Evolutionary conservation across 2,113 vertebrate species (phyloP).

Genomic region (Ancistrus triradiatus): DNA sequence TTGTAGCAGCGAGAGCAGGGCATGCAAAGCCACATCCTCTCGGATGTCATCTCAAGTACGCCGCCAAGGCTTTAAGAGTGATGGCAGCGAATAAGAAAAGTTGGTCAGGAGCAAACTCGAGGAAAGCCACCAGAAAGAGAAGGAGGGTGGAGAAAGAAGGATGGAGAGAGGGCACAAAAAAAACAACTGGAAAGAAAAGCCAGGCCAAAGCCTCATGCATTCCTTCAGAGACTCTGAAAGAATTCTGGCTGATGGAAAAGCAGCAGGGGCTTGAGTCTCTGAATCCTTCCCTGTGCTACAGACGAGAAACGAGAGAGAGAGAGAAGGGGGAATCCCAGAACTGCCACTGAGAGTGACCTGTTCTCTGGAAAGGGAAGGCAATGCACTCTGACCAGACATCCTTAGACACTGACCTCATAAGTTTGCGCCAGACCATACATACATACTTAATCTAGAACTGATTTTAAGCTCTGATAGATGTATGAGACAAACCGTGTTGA

Average conservation of each 20-base stretch:
- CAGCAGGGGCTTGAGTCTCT: conserved; percentile 27
- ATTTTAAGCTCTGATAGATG: too few species aligned
- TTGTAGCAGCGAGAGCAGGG: conserved; percentile 6
- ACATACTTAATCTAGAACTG: too few species aligned
- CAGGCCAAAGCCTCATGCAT: conserved; percentile 22
- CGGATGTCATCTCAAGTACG: conserved; percentile 39
- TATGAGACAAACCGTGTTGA: too few species aligned
- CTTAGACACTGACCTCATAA: conserved; percentile 52
- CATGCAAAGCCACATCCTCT: conserved; percentile 45
- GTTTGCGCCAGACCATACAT: too few species aligned
- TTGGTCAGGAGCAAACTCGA: conserved; percentile 19
- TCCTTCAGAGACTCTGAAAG: conserved; percentile 12
- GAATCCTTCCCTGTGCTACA: conserved; percentile 38
- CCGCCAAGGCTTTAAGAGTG: conserved; percentile 30
- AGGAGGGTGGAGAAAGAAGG: conserved; percentile 8
- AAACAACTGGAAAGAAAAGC: conserved; percentile 34
- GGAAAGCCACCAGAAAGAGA: conserved; percentile 34
- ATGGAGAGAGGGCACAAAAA: neutral
- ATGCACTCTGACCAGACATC: conserved; percentile 25
- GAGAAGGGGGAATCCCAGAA: conserved; percentile 37
- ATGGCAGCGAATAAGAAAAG: conserved; percentile 37
- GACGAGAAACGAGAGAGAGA: neutral
- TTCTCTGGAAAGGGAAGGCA: conserved; percentile 38
- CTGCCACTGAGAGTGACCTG: conserved; percentile 39
- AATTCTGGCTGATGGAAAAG: conserved; percentile 23